phyloP scores from a whole-genome alignment of 1,140 invertebrate genomes.

The Diorhabda carinulata region DNA sequence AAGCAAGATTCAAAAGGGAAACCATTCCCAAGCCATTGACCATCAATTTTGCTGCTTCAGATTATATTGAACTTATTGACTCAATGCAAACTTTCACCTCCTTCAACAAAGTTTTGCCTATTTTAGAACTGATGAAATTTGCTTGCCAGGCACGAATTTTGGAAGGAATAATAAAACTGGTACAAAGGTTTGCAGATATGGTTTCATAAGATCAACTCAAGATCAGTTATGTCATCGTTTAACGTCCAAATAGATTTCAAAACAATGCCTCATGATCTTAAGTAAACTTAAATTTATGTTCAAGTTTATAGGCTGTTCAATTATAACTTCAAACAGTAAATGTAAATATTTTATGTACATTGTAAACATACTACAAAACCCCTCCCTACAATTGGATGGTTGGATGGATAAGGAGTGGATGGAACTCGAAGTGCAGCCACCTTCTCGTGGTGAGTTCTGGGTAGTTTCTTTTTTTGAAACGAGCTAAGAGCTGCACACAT shows the following conservation, averaged over 20 bases:
- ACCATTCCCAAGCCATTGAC: too few species aligned
- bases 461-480: conserved; percentile 1
- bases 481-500: neutral
- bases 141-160: neutral
- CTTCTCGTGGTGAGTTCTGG: conserved; percentile 13
- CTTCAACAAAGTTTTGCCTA: neutral
- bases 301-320: too few species aligned
- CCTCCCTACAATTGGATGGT: neutral
- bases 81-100: too few species aligned
- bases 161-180: neutral
- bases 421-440: conserved; percentile 8
- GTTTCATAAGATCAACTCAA: neutral
- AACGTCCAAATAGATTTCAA: neutral
- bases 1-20: too few species aligned
- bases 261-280: too few species aligned
- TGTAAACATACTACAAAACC: too few species aligned
- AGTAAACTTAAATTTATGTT: too few species aligned
- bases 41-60: too few species aligned
- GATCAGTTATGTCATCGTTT: neutral
- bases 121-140: neutral
- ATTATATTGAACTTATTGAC: too few species aligned
- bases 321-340: too few species aligned
- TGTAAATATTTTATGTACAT: too few species aligned
- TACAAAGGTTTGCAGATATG: neutral
- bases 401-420: neutral